Evolutionary conservation across 92 coral and sea anemone species (phyloP).

Genomic region (Chrysogorgia sp.): DNA sequence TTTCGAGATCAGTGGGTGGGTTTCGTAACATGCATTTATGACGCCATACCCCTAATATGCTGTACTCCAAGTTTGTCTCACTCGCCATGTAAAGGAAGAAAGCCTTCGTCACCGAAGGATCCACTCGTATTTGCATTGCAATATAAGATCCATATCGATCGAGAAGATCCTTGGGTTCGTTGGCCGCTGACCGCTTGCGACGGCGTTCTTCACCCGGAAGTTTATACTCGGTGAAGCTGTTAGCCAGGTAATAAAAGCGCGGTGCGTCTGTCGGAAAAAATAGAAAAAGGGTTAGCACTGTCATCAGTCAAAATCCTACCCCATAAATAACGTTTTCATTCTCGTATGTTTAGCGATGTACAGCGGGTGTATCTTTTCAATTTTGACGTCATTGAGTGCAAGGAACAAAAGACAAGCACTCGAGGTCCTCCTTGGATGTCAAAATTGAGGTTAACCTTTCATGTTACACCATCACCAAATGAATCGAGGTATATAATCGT

Average conservation of each 20-base stretch:
- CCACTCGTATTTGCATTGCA: slow-evolving; percentile 84
- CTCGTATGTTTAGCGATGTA: no score
- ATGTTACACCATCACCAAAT: no score
- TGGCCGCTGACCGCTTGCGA: slow-evolving; percentile 74
- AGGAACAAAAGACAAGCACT: no score
- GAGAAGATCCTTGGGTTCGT: slow-evolving; percentile 70
- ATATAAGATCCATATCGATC: slow-evolving; percentile 79
- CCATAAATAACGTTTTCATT: no score
- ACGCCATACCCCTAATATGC: slow-evolving; percentile 26
- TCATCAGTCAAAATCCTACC: no score
- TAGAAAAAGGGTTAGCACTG: no score
- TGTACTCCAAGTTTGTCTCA: slow-evolving; percentile 28
- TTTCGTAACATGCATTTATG: neutral
- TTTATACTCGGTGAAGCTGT: slow-evolving; percentile 81
- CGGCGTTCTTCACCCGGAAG: slow-evolving; percentile 64
- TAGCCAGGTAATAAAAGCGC: slow-evolving; percentile 63
- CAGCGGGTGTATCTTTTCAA: no score
- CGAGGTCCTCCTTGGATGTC: no score
- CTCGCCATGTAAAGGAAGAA: slow-evolving; percentile 15
- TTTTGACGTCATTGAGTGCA: no score
- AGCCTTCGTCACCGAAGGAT: slow-evolving; percentile 43
- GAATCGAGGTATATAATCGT: no score
- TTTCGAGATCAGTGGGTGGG: neutral
- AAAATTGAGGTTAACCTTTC: no score
- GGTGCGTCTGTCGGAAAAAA: slow-evolving; percentile 29